Evolutionary conservation across 2,113 vertebrate species (phyloP).

Genomic region (Colius striatus): DNA sequence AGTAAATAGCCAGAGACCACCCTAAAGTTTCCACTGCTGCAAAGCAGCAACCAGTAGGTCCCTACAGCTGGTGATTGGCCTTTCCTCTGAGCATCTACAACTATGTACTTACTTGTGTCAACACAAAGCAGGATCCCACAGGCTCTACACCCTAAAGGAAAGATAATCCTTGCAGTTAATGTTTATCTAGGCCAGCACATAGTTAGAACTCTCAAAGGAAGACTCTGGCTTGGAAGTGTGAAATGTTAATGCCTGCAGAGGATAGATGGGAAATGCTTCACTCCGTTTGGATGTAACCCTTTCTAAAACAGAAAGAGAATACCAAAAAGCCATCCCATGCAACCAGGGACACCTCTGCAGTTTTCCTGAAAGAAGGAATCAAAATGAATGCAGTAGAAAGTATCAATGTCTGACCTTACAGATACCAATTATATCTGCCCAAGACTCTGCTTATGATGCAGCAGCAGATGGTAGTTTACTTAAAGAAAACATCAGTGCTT

Average conservation of each 20-base stretch:
- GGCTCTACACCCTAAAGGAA: neutral
- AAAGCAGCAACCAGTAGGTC: fast-evolving
- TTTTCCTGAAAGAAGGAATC: neutral
- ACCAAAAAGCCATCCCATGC: neutral
- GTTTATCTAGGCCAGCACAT: neutral
- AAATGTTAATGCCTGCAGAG: neutral
- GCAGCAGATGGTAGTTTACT: neutral
- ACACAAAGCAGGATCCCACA: neutral
- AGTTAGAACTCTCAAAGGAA: neutral
- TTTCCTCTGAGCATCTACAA: neutral
- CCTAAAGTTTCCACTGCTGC: neutral
- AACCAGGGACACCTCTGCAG: neutral
- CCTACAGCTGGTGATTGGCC: neutral
- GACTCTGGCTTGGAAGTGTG: neutral
- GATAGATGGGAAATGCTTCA: neutral
- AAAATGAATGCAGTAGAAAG: neutral
- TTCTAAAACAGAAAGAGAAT: neutral
- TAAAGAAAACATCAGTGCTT: neutral
- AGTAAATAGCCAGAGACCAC: neutral
- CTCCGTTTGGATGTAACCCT: neutral
- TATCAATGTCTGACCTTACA: neutral
- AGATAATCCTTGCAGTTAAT: neutral
- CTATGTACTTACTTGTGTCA: neutral
- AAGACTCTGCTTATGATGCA: neutral
- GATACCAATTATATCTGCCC: neutral